Percentiles rank a stretch among this genome's conserved stretches.
Conservation (phyloP, 2,888 invertebrate genomes). For the Hoplodrina blanda region DNA sequence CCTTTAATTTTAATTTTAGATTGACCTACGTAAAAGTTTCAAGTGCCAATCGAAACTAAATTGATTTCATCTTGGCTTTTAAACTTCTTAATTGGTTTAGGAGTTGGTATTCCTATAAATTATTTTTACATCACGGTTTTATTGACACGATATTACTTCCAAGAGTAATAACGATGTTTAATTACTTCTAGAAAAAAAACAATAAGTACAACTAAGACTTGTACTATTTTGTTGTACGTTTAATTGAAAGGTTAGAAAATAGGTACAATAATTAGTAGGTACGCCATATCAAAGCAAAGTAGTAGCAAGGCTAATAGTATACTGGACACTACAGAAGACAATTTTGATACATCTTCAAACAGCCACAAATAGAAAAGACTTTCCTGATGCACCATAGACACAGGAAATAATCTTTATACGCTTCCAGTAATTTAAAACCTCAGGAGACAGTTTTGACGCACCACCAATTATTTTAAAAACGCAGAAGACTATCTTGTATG, state of each 20-base stretch:
- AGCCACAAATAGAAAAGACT: no score
- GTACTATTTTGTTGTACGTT: background rate
- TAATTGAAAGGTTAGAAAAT: background rate
- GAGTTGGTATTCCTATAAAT: conserved; percentile 22
- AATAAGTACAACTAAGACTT: background rate
- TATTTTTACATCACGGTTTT: conserved; percentile 22
- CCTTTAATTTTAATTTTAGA: conserved; percentile 27
- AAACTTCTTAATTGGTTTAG: conserved; percentile 49
- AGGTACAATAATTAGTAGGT: no score
- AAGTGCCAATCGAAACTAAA: conserved; percentile 47
- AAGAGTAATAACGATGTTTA: background rate
- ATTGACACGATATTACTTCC: background rate
- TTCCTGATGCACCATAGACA: no score
- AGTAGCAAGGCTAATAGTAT: no score
- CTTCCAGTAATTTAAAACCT: no score
- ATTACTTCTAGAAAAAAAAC: background rate
- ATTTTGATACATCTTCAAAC: no score
- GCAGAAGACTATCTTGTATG: no score
- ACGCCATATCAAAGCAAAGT: no score
- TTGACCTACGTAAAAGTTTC: conserved; percentile 45
- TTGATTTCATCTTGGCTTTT: conserved; percentile 46
- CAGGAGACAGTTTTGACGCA: no score
- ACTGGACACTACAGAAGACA: no score
- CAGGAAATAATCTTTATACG: no score
- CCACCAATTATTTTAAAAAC: no score